Percentiles rank a stretch among this genome's conserved stretches.
Conservation (phyloP, 2,113 vertebrate species). For the Cromileptes altivelis region DNA sequence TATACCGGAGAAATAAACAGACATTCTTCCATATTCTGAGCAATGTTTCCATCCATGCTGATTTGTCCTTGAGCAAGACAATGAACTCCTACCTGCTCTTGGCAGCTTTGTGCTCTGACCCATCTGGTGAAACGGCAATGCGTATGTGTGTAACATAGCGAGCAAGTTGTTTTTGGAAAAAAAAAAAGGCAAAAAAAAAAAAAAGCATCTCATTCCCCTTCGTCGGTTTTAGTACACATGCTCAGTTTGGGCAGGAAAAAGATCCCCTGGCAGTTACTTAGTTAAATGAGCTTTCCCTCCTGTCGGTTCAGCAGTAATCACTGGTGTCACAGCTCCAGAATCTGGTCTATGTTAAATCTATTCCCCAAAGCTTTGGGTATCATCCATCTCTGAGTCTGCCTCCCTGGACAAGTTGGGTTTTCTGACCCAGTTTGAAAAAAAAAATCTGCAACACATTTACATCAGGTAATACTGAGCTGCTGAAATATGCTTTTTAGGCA, state of each 20-base stretch:
- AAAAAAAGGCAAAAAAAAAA: constrained; percentile 23
- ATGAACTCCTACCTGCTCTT: constrained; percentile 55
- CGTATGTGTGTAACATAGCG: background rate
- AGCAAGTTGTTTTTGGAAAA: constrained; percentile 4
- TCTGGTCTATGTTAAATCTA: constrained; percentile 49
- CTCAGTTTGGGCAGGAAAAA: constrained; percentile 34
- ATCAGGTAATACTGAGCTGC: constrained; percentile 47
- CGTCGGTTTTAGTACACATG: constrained; percentile 25
- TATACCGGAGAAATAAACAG: constrained; percentile 27
- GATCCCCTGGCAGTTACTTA: constrained; percentile 44
- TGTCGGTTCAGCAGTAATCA: constrained; percentile 52
- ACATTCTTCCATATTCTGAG: constrained; percentile 32
- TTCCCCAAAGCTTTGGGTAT: constrained; percentile 50
- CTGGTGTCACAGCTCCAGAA: constrained; percentile 53
- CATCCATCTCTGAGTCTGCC: constrained; percentile 63
- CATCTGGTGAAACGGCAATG: constrained; percentile 30
- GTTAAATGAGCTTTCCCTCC: constrained; percentile 64
- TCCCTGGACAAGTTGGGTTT: constrained; percentile 31
- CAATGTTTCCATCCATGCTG: constrained; percentile 24
- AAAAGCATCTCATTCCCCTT: constrained; percentile 13
- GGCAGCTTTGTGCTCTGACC: constrained; percentile 43
- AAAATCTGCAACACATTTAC: constrained; percentile 45
- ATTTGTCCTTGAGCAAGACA: constrained; percentile 56
- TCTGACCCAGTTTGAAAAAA: constrained; percentile 55
- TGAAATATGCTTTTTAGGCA: constrained; percentile 41